These are phyloP conservation scores for Leuciscus waleckii DNA, from an alignment of 2,797 vertebrate genomes.

Conservation along the genomic window DNA sequence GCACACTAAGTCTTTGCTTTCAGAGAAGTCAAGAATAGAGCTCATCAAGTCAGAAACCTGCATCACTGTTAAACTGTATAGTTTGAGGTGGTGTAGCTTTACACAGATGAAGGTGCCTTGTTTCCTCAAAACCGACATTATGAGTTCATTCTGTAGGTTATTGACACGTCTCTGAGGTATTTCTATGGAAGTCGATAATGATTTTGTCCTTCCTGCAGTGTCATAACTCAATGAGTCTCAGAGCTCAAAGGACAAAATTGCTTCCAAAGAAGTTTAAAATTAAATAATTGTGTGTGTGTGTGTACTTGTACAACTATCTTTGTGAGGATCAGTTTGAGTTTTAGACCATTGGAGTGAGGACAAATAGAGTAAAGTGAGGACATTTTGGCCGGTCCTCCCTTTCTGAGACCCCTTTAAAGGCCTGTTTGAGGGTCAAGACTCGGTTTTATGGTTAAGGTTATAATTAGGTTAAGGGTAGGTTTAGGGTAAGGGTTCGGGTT, in stretches of 20 bases:
- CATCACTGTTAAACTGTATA: background rate
- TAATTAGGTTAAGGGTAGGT: too few relatives aligned
- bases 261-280: background rate
- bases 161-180: constrained; percentile 6
- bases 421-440: too few relatives aligned
- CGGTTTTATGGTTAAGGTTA: too few relatives aligned
- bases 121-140: constrained; percentile 29
- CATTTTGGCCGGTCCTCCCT: too few relatives aligned
- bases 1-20: constrained; percentile 42
- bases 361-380: too few relatives aligned
- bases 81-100: constrained; percentile 16
- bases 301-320: too few relatives aligned
- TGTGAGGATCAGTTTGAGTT: too few relatives aligned
- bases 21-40: constrained; percentile 14
- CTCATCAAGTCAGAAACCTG: constrained; percentile 10
- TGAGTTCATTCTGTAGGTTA: constrained; percentile 12
- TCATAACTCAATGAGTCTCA: constrained; percentile 1
- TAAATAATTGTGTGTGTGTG: background rate
- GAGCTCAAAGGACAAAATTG: constrained; percentile 3
- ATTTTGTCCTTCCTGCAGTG: constrained; percentile 3
- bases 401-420: too few relatives aligned
- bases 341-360: too few relatives aligned
- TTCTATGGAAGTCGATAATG: constrained; percentile 12
- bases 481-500: too few relatives aligned
- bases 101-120: constrained; percentile 29